A percentile compares a stretch with the other conserved stretches of the same genome.
These are phyloP conservation scores for Fregata magnificens DNA, from an alignment of 2,113 vertebrate genomes.

Conservation along the genomic window DNA sequence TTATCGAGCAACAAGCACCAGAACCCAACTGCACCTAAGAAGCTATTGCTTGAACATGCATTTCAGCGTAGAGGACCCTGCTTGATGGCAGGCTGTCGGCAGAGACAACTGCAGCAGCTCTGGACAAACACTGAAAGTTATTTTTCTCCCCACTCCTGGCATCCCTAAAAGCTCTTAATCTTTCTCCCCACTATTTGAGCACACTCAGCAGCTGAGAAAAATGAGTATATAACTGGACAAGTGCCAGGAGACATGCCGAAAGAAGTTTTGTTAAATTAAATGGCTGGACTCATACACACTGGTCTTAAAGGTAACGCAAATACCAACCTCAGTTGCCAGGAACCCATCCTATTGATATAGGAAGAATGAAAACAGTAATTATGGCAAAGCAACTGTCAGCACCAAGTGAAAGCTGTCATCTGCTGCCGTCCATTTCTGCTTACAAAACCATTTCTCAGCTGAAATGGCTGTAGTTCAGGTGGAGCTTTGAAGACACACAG, in stretches of 20 bases:
- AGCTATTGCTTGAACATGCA: background rate
- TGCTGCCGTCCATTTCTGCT: constrained; percentile 24
- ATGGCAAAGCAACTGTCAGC: constrained; percentile 45
- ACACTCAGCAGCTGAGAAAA: constrained; percentile 11
- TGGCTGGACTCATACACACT: background rate
- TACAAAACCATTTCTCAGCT: constrained; percentile 11
- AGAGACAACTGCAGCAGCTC: background rate
- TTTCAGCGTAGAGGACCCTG: background rate
- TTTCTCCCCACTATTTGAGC: background rate
- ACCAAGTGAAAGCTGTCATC: constrained; percentile 15
- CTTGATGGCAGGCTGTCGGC: background rate
- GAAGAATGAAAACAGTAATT: constrained; percentile 75
- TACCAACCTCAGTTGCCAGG: constrained; percentile 35
- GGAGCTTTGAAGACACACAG: background rate
- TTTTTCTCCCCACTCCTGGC: background rate
- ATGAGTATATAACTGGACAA: background rate
- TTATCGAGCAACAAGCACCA: background rate
- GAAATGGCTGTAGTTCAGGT: background rate
- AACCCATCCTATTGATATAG: constrained; percentile 61
- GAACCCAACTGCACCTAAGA: background rate
- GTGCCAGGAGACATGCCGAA: constrained; percentile 1
- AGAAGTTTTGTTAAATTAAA: constrained; percentile 19
- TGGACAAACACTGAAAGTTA: background rate
- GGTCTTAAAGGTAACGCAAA: background rate
- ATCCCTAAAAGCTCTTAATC: constrained; percentile 23